These are phyloP conservation scores for Fundulus diaphanus DNA, from an alignment of 2,797 vertebrate species.

Conservation along the genomic window DNA sequence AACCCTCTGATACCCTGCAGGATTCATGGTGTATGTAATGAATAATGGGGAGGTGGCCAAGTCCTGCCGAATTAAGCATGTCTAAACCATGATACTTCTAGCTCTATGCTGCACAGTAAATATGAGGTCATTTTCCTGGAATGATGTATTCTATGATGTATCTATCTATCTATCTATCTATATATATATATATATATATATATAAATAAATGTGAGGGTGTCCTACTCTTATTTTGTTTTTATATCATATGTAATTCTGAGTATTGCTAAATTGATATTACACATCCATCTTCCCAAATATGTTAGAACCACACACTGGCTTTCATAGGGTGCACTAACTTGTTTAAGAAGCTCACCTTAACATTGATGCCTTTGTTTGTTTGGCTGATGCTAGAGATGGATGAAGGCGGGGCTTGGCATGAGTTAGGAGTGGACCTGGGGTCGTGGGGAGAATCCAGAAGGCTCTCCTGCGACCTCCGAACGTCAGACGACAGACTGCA, in stretches of 20 bases:
- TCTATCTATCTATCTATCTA: too few relatives aligned
- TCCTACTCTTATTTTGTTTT: too few relatives aligned
- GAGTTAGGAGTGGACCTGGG: conserved; percentile 59
- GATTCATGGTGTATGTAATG: too few relatives aligned
- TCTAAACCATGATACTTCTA: not conserved
- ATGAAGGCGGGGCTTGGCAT: conserved; percentile 86
- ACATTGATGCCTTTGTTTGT: conserved; percentile 97
- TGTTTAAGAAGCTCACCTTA: conserved; percentile 69
- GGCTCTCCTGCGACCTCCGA: conserved; percentile 93
- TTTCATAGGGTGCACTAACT: not conserved
- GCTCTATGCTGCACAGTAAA: not conserved
- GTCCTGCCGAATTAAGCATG: not conserved
- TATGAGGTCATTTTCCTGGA: not conserved
- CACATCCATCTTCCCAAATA: too few relatives aligned
- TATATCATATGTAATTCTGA: too few relatives aligned
- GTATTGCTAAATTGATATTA: too few relatives aligned
- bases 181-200: too few relatives aligned
- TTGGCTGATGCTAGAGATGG: conserved; percentile 97
- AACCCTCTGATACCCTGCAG: too few relatives aligned
- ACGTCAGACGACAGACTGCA: conserved; percentile 94
- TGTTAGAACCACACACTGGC: not conserved
- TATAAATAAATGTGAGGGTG: not conserved
- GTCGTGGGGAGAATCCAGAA: conserved; percentile 86
- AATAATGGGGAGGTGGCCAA: too few relatives aligned
- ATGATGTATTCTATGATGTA: too few relatives aligned